These are phyloP conservation scores for Tachina lurida DNA, from an alignment of 2,888 invertebrate species.

Conservation along the genomic window DNA sequence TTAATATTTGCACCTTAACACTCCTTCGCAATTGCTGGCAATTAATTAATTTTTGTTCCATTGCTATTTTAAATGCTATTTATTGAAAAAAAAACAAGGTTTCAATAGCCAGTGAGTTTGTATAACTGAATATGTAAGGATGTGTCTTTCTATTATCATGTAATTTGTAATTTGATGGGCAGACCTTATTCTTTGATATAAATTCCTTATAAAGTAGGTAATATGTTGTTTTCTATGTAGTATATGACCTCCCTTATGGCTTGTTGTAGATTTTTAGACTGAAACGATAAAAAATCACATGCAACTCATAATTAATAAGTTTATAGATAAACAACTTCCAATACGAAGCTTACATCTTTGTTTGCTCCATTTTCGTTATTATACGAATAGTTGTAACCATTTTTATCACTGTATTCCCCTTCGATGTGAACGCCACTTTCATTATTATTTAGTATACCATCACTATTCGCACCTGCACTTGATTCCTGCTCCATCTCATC, in stretches of 20 bases:
- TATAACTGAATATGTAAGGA: too few relatives aligned
- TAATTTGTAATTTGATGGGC: too few relatives aligned
- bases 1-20: too few relatives aligned
- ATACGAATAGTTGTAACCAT: conserved; percentile 60
- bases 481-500: neutral
- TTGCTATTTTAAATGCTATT: too few relatives aligned
- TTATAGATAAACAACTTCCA: neutral
- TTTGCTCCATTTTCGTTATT: conserved; percentile 19
- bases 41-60: too few relatives aligned
- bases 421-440: conserved; percentile 56
- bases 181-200: too few relatives aligned
- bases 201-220: conserved; percentile 74
- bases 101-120: too few relatives aligned
- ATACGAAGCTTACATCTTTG: conserved; percentile 48
- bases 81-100: too few relatives aligned
- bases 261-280: conserved; percentile 74
- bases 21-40: too few relatives aligned
- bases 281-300: conserved; percentile 43
- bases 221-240: conserved; percentile 76
- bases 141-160: too few relatives aligned
- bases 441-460: conserved; percentile 49
- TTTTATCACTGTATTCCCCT: conserved; percentile 56
- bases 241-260: conserved; percentile 77
- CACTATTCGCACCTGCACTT: neutral
- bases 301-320: neutral